phyloP scores from a whole-genome alignment of 2,888 invertebrate species.

The Alloscopus bannaensis region DNA sequence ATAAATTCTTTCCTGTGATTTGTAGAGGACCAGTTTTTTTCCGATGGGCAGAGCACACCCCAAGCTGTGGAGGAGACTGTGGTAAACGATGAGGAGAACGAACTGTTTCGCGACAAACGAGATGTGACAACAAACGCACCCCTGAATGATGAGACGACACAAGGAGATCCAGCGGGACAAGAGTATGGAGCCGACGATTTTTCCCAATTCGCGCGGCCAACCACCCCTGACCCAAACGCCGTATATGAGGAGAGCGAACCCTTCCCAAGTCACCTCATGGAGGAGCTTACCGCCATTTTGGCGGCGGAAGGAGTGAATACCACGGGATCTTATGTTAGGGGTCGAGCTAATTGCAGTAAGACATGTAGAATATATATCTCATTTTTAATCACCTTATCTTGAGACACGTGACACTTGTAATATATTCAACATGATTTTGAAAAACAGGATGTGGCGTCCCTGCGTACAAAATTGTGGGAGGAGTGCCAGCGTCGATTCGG shows the following conservation, averaged over 20 bases:
- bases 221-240: conserved; percentile 65
- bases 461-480: conserved; percentile 66
- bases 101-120: conserved; percentile 53
- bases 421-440: too few relatives aligned
- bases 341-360: conserved; percentile 67
- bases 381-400: too few relatives aligned
- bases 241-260: conserved; percentile 29
- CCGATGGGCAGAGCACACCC: conserved; percentile 22
- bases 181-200: conserved; percentile 38
- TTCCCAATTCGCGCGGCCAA: conserved; percentile 57
- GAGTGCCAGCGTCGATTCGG: conserved; percentile 60
- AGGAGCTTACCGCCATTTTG: conserved; percentile 46
- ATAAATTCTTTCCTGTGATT: too few relatives aligned
- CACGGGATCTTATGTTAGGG: conserved; percentile 51
- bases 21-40: conserved; percentile 56
- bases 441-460: conserved; percentile 65
- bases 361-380: conserved; percentile 3
- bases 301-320: conserved; percentile 48
- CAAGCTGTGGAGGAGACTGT: conserved; percentile 30
- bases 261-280: conserved; percentile 34
- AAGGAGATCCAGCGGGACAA: conserved; percentile 12
- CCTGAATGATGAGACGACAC: not conserved
- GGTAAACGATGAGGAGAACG: conserved; percentile 63
- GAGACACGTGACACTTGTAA: too few relatives aligned
- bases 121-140: conserved; percentile 38